phyloP scores from a whole-genome alignment of 2,888 invertebrate species.

The Cotesia congregata region DNA sequence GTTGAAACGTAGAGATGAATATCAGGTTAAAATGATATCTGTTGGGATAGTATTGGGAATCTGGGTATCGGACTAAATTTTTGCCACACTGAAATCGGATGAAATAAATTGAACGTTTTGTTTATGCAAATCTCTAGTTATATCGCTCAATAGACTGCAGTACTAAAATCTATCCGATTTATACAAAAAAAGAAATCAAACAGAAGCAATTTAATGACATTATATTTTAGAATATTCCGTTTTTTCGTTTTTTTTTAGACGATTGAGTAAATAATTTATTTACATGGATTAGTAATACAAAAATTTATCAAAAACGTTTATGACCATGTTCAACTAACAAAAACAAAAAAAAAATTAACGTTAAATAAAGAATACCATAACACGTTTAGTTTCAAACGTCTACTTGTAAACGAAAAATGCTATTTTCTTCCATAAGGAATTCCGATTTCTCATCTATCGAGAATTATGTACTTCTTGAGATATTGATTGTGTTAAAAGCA shows the following conservation, averaged over 20 bases:
- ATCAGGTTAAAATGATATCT: conserved; percentile 9
- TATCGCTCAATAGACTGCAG: conserved; percentile 15
- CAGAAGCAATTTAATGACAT: conserved; percentile 7
- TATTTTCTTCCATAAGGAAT: no score
- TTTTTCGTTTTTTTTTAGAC: background rate
- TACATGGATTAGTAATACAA: background rate
- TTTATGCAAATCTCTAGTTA: conserved; percentile 57
- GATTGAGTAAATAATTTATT: background rate
- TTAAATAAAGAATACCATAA: no score
- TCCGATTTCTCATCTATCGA: no score
- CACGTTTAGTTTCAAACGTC: no score
- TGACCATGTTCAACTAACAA: no score
- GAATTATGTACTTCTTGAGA: no score
- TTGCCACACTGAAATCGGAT: conserved; percentile 53
- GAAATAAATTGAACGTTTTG: conserved; percentile 60
- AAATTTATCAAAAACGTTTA: no score
- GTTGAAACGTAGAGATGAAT: conserved; percentile 17
- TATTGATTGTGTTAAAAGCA: no score
- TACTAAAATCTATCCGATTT: background rate
- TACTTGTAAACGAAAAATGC: no score
- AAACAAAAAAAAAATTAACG: no score
- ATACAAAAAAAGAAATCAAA: background rate
- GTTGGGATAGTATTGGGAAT: conserved; percentile 4
- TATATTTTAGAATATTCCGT: background rate
- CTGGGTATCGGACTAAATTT: conserved; percentile 23